Evolutionary conservation across 2,113 vertebrate genomes (phyloP).

Genomic region (Sardina pilchardus): DNA sequence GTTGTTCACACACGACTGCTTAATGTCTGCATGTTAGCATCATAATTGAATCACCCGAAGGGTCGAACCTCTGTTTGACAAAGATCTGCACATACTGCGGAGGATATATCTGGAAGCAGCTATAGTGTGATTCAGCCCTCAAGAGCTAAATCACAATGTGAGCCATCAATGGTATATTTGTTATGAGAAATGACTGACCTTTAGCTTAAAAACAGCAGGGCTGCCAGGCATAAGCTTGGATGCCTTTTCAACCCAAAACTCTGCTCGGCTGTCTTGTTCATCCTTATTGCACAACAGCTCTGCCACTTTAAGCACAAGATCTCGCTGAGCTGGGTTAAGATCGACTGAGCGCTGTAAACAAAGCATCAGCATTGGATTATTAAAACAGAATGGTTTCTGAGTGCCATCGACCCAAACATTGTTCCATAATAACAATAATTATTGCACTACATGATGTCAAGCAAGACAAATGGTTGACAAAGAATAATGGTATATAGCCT

Average conservation of each 20-base stretch:
- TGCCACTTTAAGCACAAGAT: slow-evolving; percentile 94
- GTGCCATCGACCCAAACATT: not conserved
- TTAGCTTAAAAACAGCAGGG: slow-evolving; percentile 84
- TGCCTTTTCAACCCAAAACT: slow-evolving; percentile 96
- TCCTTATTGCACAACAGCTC: slow-evolving; percentile 85
- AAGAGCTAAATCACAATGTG: not conserved
- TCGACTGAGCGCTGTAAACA: slow-evolving; percentile 88
- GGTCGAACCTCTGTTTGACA: too few relatives aligned
- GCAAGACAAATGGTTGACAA: too few relatives aligned
- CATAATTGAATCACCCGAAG: too few relatives aligned
- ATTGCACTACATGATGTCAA: not conserved
- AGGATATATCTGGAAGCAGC: too few relatives aligned
- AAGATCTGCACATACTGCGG: too few relatives aligned
- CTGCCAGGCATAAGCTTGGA: slow-evolving; percentile 86
- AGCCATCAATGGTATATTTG: not conserved
- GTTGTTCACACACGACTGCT: too few relatives aligned
- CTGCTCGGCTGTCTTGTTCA: slow-evolving; percentile 84
- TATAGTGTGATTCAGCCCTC: not conserved
- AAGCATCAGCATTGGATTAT: not conserved
- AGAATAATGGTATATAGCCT: not conserved
- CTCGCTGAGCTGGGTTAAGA: slow-evolving; percentile 90
- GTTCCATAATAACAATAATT: not conserved
- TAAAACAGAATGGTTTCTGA: too few relatives aligned
- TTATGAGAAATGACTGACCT: slow-evolving; percentile 69
- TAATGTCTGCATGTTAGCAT: too few relatives aligned